phyloP scores from a whole-genome alignment of 1,140 invertebrate genomes.

The Drosophila tsacasi region DNA sequence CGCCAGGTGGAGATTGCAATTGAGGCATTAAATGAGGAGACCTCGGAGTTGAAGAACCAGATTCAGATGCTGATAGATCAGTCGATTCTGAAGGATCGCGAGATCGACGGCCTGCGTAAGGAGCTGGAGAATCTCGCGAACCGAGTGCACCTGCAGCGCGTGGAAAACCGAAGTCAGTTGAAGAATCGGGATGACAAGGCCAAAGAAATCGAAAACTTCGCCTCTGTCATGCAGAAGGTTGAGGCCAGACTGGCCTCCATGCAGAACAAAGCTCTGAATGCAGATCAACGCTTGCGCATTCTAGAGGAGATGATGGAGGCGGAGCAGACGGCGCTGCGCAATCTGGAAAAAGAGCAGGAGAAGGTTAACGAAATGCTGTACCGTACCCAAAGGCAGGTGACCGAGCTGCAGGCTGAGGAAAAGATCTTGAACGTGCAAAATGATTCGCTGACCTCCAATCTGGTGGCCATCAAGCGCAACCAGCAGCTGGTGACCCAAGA shows the following conservation, averaged over 20 bases:
- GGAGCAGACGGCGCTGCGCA: conserved; percentile 51
- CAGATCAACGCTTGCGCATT: conserved; percentile 71
- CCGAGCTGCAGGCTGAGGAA: conserved; percentile 61
- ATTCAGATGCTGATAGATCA: conserved; percentile 60
- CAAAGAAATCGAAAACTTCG: conserved; percentile 48
- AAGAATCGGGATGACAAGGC: conserved; percentile 47
- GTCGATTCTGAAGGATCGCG: conserved; percentile 64
- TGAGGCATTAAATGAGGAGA: conserved; percentile 66
- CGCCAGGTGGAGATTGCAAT: conserved; percentile 69
- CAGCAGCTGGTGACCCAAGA: conserved; percentile 56
- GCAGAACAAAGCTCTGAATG: conserved; percentile 63
- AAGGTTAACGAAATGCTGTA: conserved; percentile 71
- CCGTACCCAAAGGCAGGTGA: conserved; percentile 70
- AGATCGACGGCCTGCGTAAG: conserved; percentile 63
- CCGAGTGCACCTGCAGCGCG: conserved; percentile 65
- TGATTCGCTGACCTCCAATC: conserved; percentile 42
- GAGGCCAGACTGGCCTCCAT: conserved; percentile 54
- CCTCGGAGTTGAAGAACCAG: conserved; percentile 67
- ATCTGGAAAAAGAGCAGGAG: conserved; percentile 68
- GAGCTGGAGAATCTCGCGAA: conserved; percentile 76
- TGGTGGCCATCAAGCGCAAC: conserved; percentile 50
- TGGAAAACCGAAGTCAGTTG: conserved; percentile 64
- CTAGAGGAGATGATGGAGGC: conserved; percentile 78
- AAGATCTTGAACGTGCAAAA: conserved; percentile 62
- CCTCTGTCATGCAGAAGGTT: conserved; percentile 46